Evolutionary conservation across 2,113 vertebrate species (phyloP).

Genomic region (Syngnathoides biaculeatus): DNA sequence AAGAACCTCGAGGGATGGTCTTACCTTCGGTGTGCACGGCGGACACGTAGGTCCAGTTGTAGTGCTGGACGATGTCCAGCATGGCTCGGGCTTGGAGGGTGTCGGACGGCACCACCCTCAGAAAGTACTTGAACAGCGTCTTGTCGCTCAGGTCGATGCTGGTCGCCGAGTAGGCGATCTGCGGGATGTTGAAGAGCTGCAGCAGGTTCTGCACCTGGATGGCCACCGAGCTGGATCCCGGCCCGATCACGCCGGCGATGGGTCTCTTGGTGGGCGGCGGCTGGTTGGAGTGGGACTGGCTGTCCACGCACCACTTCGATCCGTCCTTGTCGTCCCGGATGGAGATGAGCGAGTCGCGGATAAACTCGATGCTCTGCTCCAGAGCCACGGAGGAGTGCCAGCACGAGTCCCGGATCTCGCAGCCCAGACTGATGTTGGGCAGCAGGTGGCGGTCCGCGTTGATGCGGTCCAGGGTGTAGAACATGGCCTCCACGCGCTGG

Average conservation of each 20-base stretch:
- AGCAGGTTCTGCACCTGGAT: slow-evolving; percentile 98
- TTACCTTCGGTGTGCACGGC: slow-evolving; percentile 98
- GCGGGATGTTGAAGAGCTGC: slow-evolving; percentile 97
- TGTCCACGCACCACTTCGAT: slow-evolving; percentile 85
- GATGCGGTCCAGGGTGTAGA: slow-evolving; percentile 96
- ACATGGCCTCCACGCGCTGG: slow-evolving; percentile 98
- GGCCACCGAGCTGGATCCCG: slow-evolving; percentile 97
- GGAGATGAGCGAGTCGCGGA: slow-evolving; percentile 96
- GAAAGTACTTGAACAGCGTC: slow-evolving; percentile 95
- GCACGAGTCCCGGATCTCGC: slow-evolving; percentile 97
- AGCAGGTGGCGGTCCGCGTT: slow-evolving; percentile 86
- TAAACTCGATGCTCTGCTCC: slow-evolving; percentile 99
- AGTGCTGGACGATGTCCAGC: slow-evolving; percentile 94
- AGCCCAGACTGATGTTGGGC: slow-evolving; percentile 96
- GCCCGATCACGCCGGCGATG: slow-evolving; percentile 95
- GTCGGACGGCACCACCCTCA: slow-evolving; percentile 95
- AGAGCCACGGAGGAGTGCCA: slow-evolving; percentile 98
- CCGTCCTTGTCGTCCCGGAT: slow-evolving; percentile 93
- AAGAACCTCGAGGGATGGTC: slow-evolving; percentile 22
- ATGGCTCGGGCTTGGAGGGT: slow-evolving; percentile 93
- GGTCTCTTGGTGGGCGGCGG: slow-evolving; percentile 85
- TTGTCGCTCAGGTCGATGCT: slow-evolving; percentile 98
- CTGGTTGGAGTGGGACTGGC: slow-evolving; percentile 75
- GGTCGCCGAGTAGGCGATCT: slow-evolving; percentile 97
- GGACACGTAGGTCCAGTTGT: slow-evolving; percentile 99